Percentiles rank a stretch among this genome's conserved stretches.
These are phyloP conservation scores for Brassicogethes aeneus DNA, from an alignment of 2,888 invertebrate species.

Conservation along the genomic window DNA sequence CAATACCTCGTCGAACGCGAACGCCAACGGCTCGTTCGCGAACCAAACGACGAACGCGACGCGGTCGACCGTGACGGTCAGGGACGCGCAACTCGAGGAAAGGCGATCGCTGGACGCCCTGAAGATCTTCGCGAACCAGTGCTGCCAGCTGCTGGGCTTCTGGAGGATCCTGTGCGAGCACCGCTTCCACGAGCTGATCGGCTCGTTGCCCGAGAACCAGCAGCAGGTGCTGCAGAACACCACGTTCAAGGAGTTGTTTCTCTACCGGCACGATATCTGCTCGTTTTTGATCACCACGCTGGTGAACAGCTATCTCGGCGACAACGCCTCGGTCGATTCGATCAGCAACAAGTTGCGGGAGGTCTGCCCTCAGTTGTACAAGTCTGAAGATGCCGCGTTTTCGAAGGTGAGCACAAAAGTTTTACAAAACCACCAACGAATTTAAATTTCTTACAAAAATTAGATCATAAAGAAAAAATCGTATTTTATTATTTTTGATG, in stretches of 20 bases:
- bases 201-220: slow-evolving; percentile 57
- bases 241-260: slow-evolving; percentile 65
- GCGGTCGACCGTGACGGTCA: slow-evolving; percentile 29
- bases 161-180: slow-evolving; percentile 92
- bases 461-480: too few species aligned
- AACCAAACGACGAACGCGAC: slow-evolving; percentile 20
- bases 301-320: slow-evolving; percentile 86
- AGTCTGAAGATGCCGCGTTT: slow-evolving; percentile 90
- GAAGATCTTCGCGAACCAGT: slow-evolving; percentile 54
- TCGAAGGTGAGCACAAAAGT: slow-evolving; percentile 71
- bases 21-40: slow-evolving; percentile 10
- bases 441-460: too few species aligned
- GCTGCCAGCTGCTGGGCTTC: slow-evolving; percentile 79
- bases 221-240: slow-evolving; percentile 54
- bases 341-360: slow-evolving; percentile 82
- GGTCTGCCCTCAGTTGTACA: slow-evolving; percentile 88
- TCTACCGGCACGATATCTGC: slow-evolving; percentile 69
- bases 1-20: slow-evolving; percentile 5
- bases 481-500: too few species aligned
- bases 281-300: slow-evolving; percentile 71
- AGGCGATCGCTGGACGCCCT: slow-evolving; percentile 69
- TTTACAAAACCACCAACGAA: too few species aligned
- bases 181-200: slow-evolving; percentile 74
- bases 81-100: slow-evolving; percentile 54
- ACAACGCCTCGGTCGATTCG: slow-evolving; percentile 89